Evolutionary conservation across 2,888 invertebrate species (phyloP).

Genomic region (Rhimphoctona megacephalus): DNA sequence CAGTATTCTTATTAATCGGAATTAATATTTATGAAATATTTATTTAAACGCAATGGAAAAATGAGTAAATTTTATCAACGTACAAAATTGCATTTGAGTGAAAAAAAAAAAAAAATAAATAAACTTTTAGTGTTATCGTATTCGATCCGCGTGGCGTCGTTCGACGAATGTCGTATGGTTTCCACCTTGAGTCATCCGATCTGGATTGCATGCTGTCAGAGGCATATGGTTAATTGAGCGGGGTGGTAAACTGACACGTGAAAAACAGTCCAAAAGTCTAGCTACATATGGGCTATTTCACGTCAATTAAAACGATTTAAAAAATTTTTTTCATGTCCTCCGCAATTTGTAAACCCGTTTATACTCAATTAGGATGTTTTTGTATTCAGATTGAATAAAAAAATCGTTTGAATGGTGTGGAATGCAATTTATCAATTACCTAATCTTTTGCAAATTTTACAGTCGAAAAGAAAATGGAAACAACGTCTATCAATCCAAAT

Average conservation of each 20-base stretch:
- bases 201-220: constrained; percentile 68
- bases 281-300: constrained; percentile 4
- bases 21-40: neutral
- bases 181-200: constrained; percentile 72
- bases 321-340: neutral
- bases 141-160: constrained; percentile 37
- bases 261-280: constrained; percentile 46
- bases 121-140: constrained; percentile 10
- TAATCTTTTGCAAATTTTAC: neutral
- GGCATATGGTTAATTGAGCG: constrained; percentile 73
- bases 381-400: neutral
- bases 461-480: neutral
- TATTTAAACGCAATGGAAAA: neutral
- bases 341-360: neutral
- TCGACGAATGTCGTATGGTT: constrained; percentile 65
- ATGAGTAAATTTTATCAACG: neutral
- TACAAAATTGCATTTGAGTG: neutral
- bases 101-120: constrained; percentile 11
- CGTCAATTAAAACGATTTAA: neutral
- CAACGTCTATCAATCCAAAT: neutral
- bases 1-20: neutral
- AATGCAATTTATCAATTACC: neutral
- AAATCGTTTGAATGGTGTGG: neutral
- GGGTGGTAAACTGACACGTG: constrained; percentile 66
- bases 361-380: neutral